These are phyloP conservation scores for Melipona bicolor DNA, from an alignment of 2,888 invertebrate species.

Conservation along the genomic window DNA sequence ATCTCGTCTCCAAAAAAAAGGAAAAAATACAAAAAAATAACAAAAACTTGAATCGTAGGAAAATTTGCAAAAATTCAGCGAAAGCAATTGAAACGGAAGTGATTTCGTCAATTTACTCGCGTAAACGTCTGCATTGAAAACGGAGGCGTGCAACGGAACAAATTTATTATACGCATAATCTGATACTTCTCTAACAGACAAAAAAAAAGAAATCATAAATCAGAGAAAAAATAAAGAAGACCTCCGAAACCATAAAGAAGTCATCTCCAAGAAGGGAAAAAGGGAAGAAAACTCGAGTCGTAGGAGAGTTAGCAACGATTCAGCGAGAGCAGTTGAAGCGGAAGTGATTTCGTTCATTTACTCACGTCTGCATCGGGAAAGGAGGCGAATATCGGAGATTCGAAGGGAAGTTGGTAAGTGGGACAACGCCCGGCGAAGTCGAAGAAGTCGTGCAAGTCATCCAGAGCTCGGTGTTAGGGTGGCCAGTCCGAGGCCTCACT, in stretches of 20 bases:
- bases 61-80: background rate
- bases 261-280: too few species aligned
- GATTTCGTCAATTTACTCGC: background rate
- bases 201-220: too few species aligned
- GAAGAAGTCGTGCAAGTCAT: constrained; percentile 39
- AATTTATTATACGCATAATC: too few species aligned
- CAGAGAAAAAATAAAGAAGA: too few species aligned
- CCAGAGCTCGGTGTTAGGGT: too few species aligned
- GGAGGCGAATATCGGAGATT: background rate
- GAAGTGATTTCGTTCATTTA: background rate
- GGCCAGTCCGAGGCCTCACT: background rate
- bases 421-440: constrained; percentile 12
- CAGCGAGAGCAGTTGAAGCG: background rate
- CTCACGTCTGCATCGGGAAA: background rate
- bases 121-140: background rate
- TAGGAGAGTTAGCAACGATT: background rate
- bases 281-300: background rate
- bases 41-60: background rate
- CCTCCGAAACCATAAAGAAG: too few species aligned
- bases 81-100: background rate
- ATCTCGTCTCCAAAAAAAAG: too few species aligned
- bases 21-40: background rate
- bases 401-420: background rate
- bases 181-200: too few species aligned
- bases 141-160: background rate